Base-by-base conservation (phyloP, 1,140 invertebrate species). In the Drosophila triauraria region DNA sequence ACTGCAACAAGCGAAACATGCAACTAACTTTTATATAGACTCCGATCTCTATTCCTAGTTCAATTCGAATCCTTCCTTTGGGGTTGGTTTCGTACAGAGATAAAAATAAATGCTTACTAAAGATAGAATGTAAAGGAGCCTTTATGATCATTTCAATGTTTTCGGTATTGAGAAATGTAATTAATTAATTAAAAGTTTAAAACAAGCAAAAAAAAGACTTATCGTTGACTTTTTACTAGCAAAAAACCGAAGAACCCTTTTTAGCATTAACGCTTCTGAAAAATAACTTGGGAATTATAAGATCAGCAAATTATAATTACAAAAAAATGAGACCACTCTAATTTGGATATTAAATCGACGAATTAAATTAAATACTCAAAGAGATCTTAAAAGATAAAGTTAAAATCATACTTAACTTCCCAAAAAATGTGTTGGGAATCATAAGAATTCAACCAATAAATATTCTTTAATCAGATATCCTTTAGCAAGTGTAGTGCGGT, bases 1-100 rank as follows among this genome's bases (percentile, higher is more conserved):
- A 59, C 70, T 75, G 70, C 82, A 85, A 86, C 82, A 82, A 81
- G 78, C 82, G 64, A 67, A 48, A 72, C 78, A 82, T 86, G 82
- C 82, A 85, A 86, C 71, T 75, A 75, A 61, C 64, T 51, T 61
- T 35, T 51, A 17, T 27, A 72, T 30, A 32, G 68, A 60, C 69
- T 74, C 68, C 48, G 57, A 74, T 74, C 53, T 53, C 71, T 74
- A 62, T 75, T 74, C 81, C 69, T 70, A 72, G 47, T 48, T 71
- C 63, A 17, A 47, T 47, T 43, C n/a, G 44, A 72, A 72, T 72
- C 70, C 56, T 60, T 50, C 32, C 40, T 17, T 44, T 43, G 54
- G 77, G 61, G 60, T 53, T 82, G 56, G 20, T 63, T 65, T 62
- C 3, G 3, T 54, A 47, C 67, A 70, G 15, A 43, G 35, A 12